Evolutionary conservation across 23 tunicate species (phyloP), one percentile per base, ranked within the genome.

Genomic region (Styela plicata): DNA sequence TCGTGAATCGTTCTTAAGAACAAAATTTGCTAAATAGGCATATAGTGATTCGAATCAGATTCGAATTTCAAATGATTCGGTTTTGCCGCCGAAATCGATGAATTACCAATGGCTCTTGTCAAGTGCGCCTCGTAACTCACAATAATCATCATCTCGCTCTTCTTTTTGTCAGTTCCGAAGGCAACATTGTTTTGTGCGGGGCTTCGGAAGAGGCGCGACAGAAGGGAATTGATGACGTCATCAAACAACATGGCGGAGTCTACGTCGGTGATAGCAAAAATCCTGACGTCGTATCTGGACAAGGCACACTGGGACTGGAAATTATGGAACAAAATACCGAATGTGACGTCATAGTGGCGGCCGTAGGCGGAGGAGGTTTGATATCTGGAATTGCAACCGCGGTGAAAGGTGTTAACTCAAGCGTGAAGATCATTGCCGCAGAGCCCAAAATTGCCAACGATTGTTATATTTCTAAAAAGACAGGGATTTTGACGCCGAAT

Each of bases 351-450:
- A 89, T 94, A 32, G 68, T 94, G 44, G 98, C 84, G 2, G 84
- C 98, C 25, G 98, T 94, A 63, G 98, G 95, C 0, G 98, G 98
- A 2, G 98, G 98, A 13, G 95, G 98, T 10, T 70, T 94, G 86
- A 94, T 94, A 36, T 83, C 89, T 74, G 95, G 98, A 1, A 88
- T 95, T 16, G 90, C 97, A 26, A 87, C 84, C 13, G 97, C 97
- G n/a, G 89, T 89, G 7, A 91, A 88, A 69, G 64, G 75, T 1
- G 52, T 87, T 13, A 91, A 89, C 66, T 97, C 99, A 23, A 69
- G 85, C 24, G 83, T 91, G 3, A 96, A 91, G 53, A 44, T 83
- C 57, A 34, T 83, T 57, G 99, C 94, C 21, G 99, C 99, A n/a
- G 99, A 96, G 82, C 99, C 99, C 1, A 90, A 84, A 81, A 31